Evolutionary conservation across 2,113 vertebrate genomes (phyloP), one percentile per base, ranked within the genome.

Genomic region (Notiomystis cincta): DNA sequence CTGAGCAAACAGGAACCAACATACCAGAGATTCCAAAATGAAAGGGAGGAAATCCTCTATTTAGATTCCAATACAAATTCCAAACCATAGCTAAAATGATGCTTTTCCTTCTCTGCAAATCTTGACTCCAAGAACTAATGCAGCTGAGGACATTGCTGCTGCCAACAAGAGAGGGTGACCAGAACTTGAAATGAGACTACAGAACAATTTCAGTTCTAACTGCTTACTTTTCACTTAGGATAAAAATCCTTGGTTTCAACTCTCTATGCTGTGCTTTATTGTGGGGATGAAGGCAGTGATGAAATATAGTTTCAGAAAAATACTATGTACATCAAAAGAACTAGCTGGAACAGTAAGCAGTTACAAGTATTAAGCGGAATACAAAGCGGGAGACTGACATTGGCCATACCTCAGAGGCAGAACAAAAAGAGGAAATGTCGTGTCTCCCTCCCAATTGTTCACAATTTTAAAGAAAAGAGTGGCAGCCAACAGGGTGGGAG

Each of bases 41-140:
- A 95, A 96, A 96, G 51, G 91, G 93, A 97, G 96, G 96, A 97
- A 96, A 97, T 97, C 95, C 95, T 95, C 89, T 97, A 92, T 95
- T 97, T 96, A 97, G 95, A 87, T 76, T 95, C 86, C 76, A 95
- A 86, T 86, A 89, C 79, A 95, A 95, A 84, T 87, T 91, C 82
- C 24, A 8, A 93, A 81, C 51, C 86, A 64, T 70, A 90, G 76
- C 56, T 94, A 89, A 87, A 80, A 73, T 70, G 67, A 82, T 61
- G 89, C 44, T 83, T 86, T 45, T 88, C 67, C 76, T 80, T 56
- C 86, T 93, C 51, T 66, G 58, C 35, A 92, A 38, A 78, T 44
- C 76, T 40, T 35, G 27, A 79, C 38, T 76, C 28, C 18, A 69
- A 82, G 38, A 88, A 77, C 48, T 42, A 69, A 75, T 7, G 9